phyloP scores from a whole-genome alignment of 2,113 vertebrate species.

The Myotis brandtii region DNA sequence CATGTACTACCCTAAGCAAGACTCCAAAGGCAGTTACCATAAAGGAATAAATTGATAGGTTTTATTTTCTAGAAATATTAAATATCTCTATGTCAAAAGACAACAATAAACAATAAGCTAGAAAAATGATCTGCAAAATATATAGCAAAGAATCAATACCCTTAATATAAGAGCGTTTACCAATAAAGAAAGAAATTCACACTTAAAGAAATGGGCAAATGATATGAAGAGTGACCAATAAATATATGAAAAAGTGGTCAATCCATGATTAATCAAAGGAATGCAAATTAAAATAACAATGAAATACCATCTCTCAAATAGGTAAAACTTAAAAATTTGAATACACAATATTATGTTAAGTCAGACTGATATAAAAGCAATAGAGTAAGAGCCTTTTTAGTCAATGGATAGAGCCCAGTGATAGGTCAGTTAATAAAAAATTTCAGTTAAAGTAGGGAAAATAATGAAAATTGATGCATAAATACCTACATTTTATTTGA shows the following conservation, averaged over 20 bases:
- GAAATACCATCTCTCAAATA: not conserved
- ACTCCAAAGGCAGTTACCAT: not conserved
- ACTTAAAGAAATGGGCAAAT: not conserved
- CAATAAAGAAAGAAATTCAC: not conserved
- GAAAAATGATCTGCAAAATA: not conserved
- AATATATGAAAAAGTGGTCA: not conserved
- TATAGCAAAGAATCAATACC: not conserved
- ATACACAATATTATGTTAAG: not conserved
- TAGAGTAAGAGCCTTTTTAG: not conserved
- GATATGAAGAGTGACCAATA: not conserved
- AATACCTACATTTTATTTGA: slow-evolving; percentile 10
- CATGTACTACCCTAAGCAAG: not conserved
- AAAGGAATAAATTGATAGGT: not conserved
- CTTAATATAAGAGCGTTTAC: not conserved
- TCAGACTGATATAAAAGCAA: not conserved
- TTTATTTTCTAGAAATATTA: slow-evolving; percentile 19
- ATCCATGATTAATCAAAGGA: not conserved
- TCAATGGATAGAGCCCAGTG: not conserved
- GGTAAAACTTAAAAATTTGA: not conserved
- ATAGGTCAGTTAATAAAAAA: not conserved
- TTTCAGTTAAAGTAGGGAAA: not conserved
- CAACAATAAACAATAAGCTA: not conserved
- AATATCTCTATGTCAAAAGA: not conserved
- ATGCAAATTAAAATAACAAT: slow-evolving; percentile 2
- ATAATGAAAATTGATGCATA: not conserved